Evolutionary conservation across 1,140 invertebrate genomes (phyloP).

Genomic region (Gerris buenoi): DNA sequence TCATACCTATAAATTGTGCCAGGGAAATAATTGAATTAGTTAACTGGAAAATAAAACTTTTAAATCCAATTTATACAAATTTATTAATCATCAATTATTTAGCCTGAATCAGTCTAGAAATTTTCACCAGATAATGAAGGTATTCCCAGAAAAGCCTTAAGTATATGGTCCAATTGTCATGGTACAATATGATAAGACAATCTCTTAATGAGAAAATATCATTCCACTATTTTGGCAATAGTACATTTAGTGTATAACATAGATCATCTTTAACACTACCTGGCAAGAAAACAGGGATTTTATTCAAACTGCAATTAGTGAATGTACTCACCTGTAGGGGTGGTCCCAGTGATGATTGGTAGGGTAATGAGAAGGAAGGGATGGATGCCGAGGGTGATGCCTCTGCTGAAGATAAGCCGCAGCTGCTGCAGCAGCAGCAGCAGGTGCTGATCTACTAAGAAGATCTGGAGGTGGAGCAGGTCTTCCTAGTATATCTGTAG

Average conservation of each 20-base stretch:
- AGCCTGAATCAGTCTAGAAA: background rate
- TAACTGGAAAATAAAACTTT: background rate
- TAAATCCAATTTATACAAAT: background rate
- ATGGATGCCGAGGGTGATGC: slow-evolving; percentile 17
- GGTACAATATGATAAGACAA: too few relatives aligned
- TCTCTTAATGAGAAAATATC: too few relatives aligned
- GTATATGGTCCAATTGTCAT: too few relatives aligned
- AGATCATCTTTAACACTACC: too few relatives aligned
- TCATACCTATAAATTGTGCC: slow-evolving; percentile 21
- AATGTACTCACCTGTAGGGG: slow-evolving; percentile 13
- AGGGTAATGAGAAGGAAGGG: slow-evolving; percentile 18
- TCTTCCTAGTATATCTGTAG: background rate
- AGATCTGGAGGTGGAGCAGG: background rate
- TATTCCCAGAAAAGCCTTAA: too few relatives aligned
- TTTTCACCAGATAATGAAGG: background rate
- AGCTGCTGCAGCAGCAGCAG: slow-evolving; percentile 13
- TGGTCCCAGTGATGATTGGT: slow-evolving; percentile 21
- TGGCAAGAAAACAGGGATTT: too few relatives aligned
- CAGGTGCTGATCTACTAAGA: background rate
- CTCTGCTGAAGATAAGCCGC: slow-evolving; percentile 18
- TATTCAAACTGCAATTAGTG: too few relatives aligned
- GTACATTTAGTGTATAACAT: too few relatives aligned
- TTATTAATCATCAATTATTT: background rate
- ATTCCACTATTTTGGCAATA: too few relatives aligned
- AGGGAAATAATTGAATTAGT: background rate